These are phyloP conservation scores for Mya arenaria DNA, from an alignment of 1,140 invertebrate species.

Conservation along the genomic window DNA sequence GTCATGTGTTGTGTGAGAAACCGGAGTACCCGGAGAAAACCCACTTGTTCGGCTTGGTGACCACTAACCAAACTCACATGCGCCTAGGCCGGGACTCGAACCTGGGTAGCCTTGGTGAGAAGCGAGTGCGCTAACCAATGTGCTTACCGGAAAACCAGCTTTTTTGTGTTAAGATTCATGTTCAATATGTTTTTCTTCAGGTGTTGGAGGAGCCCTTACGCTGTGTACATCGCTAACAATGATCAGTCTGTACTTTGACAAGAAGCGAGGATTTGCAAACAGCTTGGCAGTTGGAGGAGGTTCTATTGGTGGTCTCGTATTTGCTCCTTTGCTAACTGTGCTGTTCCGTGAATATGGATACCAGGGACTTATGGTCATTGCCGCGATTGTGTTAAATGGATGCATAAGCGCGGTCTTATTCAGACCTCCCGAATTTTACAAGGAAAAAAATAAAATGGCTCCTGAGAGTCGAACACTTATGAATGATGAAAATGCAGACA, in stretches of 20 bases:
- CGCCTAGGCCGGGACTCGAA: not conserved
- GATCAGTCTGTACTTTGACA: conserved; percentile 32
- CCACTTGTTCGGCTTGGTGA: not conserved
- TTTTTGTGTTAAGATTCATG: too few relatives aligned
- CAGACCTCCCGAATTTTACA: conserved; percentile 29
- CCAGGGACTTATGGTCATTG: conserved; percentile 30
- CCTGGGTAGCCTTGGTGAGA: not conserved
- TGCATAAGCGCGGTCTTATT: conserved; percentile 32
- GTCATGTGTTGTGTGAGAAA: not conserved
- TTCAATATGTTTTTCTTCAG: conserved; percentile 18
- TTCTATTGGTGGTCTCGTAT: conserved; percentile 19
- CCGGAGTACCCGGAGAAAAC: not conserved
- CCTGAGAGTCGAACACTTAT: not conserved
- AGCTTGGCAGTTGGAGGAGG: conserved; percentile 27
- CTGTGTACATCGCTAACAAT: not conserved
- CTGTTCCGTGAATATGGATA: conserved; percentile 17
- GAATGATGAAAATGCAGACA: not conserved
- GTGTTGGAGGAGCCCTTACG: conserved; percentile 8
- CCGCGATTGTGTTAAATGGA: conserved; percentile 21
- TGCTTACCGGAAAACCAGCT: not conserved
- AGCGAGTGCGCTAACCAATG: not conserved
- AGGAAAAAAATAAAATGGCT: not conserved
- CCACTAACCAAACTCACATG: not conserved
- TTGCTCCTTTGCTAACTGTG: conserved; percentile 31
- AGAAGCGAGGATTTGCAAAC: conserved; percentile 38